These are phyloP conservation scores for Cistogaster globosa DNA, from an alignment of 2,888 invertebrate species.

Conservation along the genomic window DNA sequence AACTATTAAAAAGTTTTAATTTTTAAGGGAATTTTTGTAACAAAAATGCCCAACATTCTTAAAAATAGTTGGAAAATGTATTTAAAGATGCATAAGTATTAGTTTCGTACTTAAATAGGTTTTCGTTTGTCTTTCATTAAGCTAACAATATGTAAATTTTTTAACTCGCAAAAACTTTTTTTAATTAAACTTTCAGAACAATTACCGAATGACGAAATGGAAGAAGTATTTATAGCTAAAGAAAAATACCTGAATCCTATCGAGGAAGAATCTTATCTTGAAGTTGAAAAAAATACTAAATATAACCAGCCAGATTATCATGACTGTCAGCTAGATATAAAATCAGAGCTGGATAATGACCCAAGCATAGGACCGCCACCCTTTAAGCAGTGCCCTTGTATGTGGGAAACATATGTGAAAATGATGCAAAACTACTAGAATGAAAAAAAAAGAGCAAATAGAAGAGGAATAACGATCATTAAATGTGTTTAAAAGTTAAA, in stretches of 20 bases:
- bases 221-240: slow-evolving; percentile 25
- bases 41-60: too few relatives aligned
- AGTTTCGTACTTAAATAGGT: too few relatives aligned
- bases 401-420: slow-evolving; percentile 74
- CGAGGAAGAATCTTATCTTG: background rate
- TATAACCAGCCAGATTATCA: background rate
- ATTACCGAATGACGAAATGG: background rate
- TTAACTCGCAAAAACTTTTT: too few relatives aligned
- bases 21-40: too few relatives aligned
- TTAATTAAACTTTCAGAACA: background rate
- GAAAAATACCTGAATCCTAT: background rate
- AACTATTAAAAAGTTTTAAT: too few relatives aligned
- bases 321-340: slow-evolving; percentile 13
- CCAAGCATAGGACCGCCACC: slow-evolving; percentile 44
- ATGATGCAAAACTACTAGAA: slow-evolving; percentile 60
- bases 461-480: background rate
- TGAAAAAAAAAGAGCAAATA: slow-evolving; percentile 19
- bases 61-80: too few relatives aligned
- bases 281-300: background rate
- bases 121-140: too few relatives aligned
- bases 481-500: slow-evolving; percentile 13
- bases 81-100: too few relatives aligned
- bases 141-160: too few relatives aligned
- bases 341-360: background rate
- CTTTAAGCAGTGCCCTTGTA: slow-evolving; percentile 76